Conservation (phyloP, 2,888 invertebrate species). For the Julus scandinavius region DNA sequence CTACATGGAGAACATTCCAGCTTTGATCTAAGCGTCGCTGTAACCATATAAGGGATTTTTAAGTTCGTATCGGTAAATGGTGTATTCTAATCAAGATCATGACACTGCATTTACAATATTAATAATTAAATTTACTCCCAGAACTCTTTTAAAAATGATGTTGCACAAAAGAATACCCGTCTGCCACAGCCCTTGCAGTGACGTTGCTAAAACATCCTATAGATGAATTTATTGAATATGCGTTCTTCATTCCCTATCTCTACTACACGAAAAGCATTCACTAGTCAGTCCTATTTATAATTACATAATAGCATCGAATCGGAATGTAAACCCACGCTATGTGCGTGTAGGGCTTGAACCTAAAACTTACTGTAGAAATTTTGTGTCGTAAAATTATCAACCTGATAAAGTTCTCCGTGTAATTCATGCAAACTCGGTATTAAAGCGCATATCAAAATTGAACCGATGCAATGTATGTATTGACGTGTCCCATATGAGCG, state of each 20-base stretch:
- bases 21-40: no score
- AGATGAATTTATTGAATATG: constrained; percentile 2
- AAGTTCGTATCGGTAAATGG: background rate
- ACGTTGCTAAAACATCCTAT: background rate
- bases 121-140: constrained; percentile 4
- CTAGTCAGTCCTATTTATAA: background rate
- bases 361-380: no score
- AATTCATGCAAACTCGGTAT: no score
- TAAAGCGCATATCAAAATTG: no score
- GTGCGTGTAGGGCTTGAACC: no score
- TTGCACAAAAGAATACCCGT: background rate
- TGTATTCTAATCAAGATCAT: background rate
- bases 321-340: no score
- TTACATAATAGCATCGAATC: background rate
- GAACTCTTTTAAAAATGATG: background rate
- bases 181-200: background rate
- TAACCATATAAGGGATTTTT: background rate
- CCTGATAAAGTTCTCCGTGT: no score
- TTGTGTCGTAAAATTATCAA: no score
- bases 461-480: no score
- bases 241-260: background rate
- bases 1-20: no score
- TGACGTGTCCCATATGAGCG: no score
- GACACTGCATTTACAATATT: background rate
- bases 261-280: background rate